Evolutionary conservation across 1,140 invertebrate genomes (phyloP).

Genomic region (Drosophila pectinifera): DNA sequence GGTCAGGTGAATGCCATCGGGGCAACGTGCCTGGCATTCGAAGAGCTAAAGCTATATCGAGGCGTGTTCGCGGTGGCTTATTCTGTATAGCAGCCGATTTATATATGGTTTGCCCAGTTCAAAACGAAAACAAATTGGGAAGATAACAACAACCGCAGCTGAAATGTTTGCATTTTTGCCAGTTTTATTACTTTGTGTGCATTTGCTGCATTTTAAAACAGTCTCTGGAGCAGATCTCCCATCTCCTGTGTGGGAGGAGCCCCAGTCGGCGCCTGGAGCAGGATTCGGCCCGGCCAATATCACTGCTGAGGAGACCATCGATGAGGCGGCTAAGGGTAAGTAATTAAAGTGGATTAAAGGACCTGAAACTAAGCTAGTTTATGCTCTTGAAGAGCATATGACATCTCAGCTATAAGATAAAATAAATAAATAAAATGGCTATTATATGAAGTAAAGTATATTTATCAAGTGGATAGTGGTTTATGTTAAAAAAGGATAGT

Average conservation of each 20-base stretch:
- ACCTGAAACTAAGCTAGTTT: background rate
- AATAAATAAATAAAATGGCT: no score
- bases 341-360: background rate
- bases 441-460: no score
- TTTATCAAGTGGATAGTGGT: no score
- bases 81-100: conserved; percentile 58
- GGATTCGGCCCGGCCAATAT: conserved; percentile 37
- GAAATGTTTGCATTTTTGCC: conserved; percentile 75
- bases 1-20: conserved; percentile 77
- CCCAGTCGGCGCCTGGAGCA: conserved; percentile 23
- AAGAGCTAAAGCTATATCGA: conserved; percentile 35
- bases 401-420: no score
- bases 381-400: no score
- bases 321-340: conserved; percentile 23
- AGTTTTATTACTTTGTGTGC: conserved; percentile 81
- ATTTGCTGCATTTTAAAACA: conserved; percentile 80
- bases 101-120: conserved; percentile 67
- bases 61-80: conserved; percentile 59
- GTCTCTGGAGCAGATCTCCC: conserved; percentile 57
- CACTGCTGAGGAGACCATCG: conserved; percentile 15
- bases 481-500: no score
- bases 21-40: conserved; percentile 76
- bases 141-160: conserved; percentile 43
- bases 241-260: conserved; percentile 23
- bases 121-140: conserved; percentile 75